A percentile compares a stretch with the other conserved stretches of the same genome.
These are phyloP conservation scores for Nesogale talazaci DNA, from an alignment of 2,113 vertebrate genomes.

Conservation along the genomic window DNA sequence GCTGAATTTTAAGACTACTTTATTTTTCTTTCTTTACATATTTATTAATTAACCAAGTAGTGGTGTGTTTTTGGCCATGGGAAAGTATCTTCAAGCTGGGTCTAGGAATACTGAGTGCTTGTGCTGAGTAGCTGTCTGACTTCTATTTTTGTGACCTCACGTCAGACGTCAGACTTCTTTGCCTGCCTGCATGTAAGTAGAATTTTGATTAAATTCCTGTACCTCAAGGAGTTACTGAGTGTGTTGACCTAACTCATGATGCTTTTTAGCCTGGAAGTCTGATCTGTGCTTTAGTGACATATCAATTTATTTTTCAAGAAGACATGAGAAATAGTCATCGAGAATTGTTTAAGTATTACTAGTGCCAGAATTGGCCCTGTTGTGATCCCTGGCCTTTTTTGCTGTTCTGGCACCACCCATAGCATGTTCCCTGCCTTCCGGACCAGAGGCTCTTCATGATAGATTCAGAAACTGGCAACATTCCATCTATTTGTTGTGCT, in stretches of 20 bases:
- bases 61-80: not conserved
- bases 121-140: constrained; percentile 36
- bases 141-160: constrained; percentile 71
- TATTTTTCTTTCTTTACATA: constrained; percentile 4
- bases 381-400: constrained; percentile 22
- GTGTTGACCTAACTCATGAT: constrained; percentile 24
- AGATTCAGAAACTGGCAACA: not conserved
- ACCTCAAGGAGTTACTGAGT: constrained; percentile 49
- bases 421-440: constrained; percentile 16
- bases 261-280: constrained; percentile 16
- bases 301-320: constrained; percentile 50
- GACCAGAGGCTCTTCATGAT: constrained; percentile 20
- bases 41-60: not conserved
- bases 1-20: constrained; percentile 47
- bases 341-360: constrained; percentile 6
- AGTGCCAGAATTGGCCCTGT: not conserved
- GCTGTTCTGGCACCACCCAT: not conserved
- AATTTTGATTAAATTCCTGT: constrained; percentile 68
- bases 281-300: constrained; percentile 34
- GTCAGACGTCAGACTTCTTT: constrained; percentile 59
- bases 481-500: too few species aligned
- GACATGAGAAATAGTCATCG: constrained; percentile 54
- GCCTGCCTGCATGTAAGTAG: constrained; percentile 63
- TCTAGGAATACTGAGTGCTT: constrained; percentile 52
- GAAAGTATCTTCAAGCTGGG: not conserved